Evolutionary conservation across 1,140 invertebrate species (phyloP).

Genomic region (Pentalonia nigronervosa): DNA sequence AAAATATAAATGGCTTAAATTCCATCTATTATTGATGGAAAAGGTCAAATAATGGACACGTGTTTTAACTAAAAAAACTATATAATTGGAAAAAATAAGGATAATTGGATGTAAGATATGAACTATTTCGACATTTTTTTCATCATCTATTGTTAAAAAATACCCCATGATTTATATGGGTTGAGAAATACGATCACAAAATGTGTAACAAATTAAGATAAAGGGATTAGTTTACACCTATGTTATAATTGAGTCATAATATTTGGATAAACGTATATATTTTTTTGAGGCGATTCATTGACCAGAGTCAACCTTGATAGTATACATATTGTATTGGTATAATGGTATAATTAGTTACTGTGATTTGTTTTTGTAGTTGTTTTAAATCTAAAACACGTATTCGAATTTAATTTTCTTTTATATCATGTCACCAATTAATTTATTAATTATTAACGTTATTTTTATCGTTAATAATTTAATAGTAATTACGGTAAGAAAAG

Average conservation of each 20-base stretch:
- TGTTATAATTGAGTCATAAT: background rate
- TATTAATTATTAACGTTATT: background rate
- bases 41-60: too few relatives aligned
- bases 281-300: background rate
- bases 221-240: background rate
- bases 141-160: background rate
- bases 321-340: background rate
- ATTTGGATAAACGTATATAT: background rate
- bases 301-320: conserved; percentile 1
- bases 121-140: background rate
- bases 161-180: background rate
- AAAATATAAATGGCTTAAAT: too few relatives aligned
- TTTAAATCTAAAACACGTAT: conserved; percentile 6
- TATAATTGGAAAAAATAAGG: too few relatives aligned
- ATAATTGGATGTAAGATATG: background rate
- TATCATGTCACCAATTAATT: conserved; percentile 16
- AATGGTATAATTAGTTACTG: background rate
- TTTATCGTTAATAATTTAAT: conserved; percentile 13
- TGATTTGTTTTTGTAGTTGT: background rate
- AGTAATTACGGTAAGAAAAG: background rate
- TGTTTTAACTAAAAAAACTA: too few relatives aligned
- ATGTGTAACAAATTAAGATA: background rate
- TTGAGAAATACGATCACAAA: background rate
- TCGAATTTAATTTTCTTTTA: conserved; percentile 3
- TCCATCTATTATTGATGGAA: too few relatives aligned